Conservation (phyloP, 2,113 vertebrate species). For the Ictalurus punctatus region DNA sequence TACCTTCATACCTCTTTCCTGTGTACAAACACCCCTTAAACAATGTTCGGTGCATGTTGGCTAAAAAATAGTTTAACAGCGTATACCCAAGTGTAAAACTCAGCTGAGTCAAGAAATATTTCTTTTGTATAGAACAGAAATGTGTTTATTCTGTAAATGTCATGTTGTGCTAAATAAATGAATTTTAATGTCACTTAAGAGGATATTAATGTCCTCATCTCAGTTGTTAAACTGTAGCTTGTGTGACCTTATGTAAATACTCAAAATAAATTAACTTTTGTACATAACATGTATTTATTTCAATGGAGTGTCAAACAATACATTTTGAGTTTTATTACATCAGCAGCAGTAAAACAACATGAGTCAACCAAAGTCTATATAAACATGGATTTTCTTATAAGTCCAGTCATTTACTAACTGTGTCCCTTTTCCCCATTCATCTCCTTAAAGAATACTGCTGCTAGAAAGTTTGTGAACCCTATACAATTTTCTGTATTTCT, state of each 20-base stretch:
- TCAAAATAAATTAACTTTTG: conserved; percentile 66
- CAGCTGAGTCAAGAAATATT: conserved; percentile 35
- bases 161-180: conserved; percentile 40
- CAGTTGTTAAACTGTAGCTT: conserved; percentile 51
- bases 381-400: neutral
- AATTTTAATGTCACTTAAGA: conserved; percentile 34
- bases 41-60: conserved; percentile 27
- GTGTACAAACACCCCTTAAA: conserved; percentile 16
- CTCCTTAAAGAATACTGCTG: neutral
- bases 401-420: no score
- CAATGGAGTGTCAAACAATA: neutral
- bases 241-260: conserved; percentile 60
- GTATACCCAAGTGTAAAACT: conserved; percentile 21
- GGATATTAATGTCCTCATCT: conserved; percentile 10
- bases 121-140: conserved; percentile 46
- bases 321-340: neutral
- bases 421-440: neutral
- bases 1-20: neutral
- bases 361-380: neutral
- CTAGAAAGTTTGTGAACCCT: neutral
- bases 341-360: neutral
- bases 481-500: neutral
- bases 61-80: conserved; percentile 21
- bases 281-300: conserved; percentile 56
- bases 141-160: conserved; percentile 46